Percentiles rank a stretch among this genome's conserved stretches.
phyloP scores from a whole-genome alignment of 2,888 invertebrate species.

The Lutraria lutraria region DNA sequence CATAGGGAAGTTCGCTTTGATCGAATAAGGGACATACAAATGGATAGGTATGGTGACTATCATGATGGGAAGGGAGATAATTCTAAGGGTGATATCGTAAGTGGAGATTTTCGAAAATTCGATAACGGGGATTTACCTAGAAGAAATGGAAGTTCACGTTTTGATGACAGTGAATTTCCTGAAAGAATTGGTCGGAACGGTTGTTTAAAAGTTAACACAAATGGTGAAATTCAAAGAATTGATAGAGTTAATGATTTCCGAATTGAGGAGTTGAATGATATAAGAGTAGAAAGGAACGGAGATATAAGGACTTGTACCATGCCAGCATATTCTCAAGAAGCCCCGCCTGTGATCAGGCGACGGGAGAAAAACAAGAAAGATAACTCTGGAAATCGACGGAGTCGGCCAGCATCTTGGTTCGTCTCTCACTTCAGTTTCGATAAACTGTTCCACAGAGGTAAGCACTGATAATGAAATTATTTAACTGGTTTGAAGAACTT shows the following conservation, averaged over 20 bases:
- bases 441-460: constrained; percentile 69
- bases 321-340: constrained; percentile 47
- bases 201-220: constrained; percentile 6
- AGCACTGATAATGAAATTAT: neutral
- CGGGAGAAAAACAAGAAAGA: constrained; percentile 68
- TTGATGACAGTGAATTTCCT: constrained; percentile 27
- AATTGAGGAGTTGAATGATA: constrained; percentile 36
- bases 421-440: constrained; percentile 69
- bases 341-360: constrained; percentile 60
- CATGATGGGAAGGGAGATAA: neutral
- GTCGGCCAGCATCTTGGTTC: constrained; percentile 69
- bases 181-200: constrained; percentile 25
- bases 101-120: constrained; percentile 34
- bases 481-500: neutral
- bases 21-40: constrained; percentile 32
- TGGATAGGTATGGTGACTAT: constrained; percentile 34
- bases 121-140: constrained; percentile 19
- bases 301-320: constrained; percentile 45
- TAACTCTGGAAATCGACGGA: constrained; percentile 62
- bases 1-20: constrained; percentile 44
- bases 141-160: constrained; percentile 33
- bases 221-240: constrained; percentile 12
- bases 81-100: constrained; percentile 18
- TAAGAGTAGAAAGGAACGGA: constrained; percentile 38
- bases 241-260: constrained; percentile 23